phyloP scores from a whole-genome alignment of 2,797 vertebrate species.

The Enteromius trimaculatus region DNA sequence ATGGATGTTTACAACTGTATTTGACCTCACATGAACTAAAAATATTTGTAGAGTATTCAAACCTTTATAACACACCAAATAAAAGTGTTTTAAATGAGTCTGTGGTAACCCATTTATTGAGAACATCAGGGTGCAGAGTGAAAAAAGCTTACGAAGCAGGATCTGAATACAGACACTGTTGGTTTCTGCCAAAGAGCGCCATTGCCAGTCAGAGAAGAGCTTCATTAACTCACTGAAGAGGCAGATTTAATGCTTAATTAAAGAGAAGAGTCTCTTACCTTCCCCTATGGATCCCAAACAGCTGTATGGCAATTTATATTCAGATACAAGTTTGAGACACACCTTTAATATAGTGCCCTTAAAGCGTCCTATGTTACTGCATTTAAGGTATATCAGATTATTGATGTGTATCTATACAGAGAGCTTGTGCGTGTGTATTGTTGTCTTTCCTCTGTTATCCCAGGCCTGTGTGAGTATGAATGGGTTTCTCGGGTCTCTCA shows the following conservation, averaged over 20 bases:
- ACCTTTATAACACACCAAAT: constrained; percentile 58
- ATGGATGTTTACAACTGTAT: constrained; percentile 49
- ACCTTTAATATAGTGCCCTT: constrained; percentile 8
- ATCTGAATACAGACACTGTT: constrained; percentile 48
- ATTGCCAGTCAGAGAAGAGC: constrained; percentile 54
- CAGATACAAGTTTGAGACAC: constrained; percentile 4
- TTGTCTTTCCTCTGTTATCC: constrained; percentile 3
- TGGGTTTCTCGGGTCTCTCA: constrained; percentile 41
- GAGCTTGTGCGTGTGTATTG: neutral
- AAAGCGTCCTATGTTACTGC: neutral
- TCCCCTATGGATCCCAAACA: constrained; percentile 37
- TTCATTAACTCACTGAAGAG: constrained; percentile 60
- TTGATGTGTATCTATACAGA: constrained; percentile 21
- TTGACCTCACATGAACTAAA: constrained; percentile 54
- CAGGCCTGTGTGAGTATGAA: constrained; percentile 29
- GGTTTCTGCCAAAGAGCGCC: constrained; percentile 53
- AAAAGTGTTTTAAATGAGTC: constrained; percentile 56
- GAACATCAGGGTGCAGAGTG: constrained; percentile 52
- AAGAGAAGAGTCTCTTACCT: constrained; percentile 56
- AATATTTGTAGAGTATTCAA: constrained; percentile 48
- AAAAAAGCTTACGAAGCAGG: constrained; percentile 57
- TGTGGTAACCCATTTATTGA: constrained; percentile 48
- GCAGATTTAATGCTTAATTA: constrained; percentile 65
- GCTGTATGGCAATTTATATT: constrained; percentile 31
- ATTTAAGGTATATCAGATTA: constrained; percentile 16